Conservation (phyloP, 2,888 invertebrate genomes). For the Pyrochroa serraticornis region DNA sequence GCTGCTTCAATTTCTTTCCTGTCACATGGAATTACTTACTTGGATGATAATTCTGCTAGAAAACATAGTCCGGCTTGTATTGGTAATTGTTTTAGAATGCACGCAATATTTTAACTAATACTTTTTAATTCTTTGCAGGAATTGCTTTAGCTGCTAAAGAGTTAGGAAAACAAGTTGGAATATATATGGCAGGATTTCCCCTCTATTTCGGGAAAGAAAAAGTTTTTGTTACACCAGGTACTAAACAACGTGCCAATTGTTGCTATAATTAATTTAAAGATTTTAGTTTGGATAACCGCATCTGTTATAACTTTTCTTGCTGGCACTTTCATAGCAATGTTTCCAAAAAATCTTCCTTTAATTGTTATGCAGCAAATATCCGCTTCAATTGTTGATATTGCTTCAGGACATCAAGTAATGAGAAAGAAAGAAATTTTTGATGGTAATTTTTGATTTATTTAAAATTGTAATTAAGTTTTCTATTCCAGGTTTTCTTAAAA, state of each 20-base stretch:
- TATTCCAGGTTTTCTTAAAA: conserved; percentile 55
- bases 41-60: conserved; percentile 66
- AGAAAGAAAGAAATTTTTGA: conserved; percentile 31
- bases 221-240: conserved; percentile 45
- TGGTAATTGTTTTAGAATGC: conserved; percentile 42
- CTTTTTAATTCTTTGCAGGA: conserved; percentile 38
- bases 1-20: conserved; percentile 55
- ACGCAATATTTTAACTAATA: not conserved
- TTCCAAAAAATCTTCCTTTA: conserved; percentile 63
- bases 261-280: not conserved
- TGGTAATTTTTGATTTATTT: conserved; percentile 30
- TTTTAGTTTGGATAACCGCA: conserved; percentile 62
- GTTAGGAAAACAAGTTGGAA: conserved; percentile 50
- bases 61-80: conserved; percentile 60
- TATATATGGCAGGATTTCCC: conserved; percentile 49
- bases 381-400: conserved; percentile 61
- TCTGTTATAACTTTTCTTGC: conserved; percentile 57
- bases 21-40: conserved; percentile 64
- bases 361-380: conserved; percentile 64
- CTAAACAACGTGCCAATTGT: not conserved
- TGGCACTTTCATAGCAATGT: conserved; percentile 61
- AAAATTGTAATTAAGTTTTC: conserved; percentile 14
- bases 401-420: conserved; percentile 43
- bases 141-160: conserved; percentile 42
- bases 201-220: conserved; percentile 31